Conservation (phyloP, 2,888 invertebrate species). For the Fissipunctia ypsillon region DNA sequence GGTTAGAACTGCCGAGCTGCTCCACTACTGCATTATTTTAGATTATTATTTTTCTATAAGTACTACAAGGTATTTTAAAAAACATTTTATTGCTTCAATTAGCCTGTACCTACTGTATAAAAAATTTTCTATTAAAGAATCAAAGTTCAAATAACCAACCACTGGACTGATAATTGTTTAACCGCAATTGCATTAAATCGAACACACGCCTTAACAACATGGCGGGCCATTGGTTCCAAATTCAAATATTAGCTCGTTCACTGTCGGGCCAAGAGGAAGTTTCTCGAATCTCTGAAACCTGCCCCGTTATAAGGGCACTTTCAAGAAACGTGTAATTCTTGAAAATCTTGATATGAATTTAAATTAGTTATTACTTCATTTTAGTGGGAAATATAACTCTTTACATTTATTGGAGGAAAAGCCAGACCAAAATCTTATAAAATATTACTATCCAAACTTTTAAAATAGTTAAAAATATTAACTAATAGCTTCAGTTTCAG, state of each 20-base stretch:
- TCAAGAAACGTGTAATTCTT: not conserved
- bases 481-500: too few relatives aligned
- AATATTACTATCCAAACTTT: not conserved
- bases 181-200: not conserved
- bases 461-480: not conserved
- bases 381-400: not conserved
- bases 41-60: too few relatives aligned
- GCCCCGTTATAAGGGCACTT: conserved; percentile 3
- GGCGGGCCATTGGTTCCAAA: conserved; percentile 54
- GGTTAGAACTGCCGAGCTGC: too few relatives aligned
- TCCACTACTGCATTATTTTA: too few relatives aligned
- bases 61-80: too few relatives aligned
- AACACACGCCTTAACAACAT: conserved; percentile 55
- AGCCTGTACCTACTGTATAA: too few relatives aligned
- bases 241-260: conserved; percentile 63
- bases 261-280: conserved; percentile 26
- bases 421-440: not conserved
- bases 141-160: not conserved
- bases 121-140: not conserved
- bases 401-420: not conserved
- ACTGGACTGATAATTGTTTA: not conserved
- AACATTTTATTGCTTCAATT: too few relatives aligned
- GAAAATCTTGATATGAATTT: conserved; percentile 4
- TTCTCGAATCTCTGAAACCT: conserved; percentile 27
- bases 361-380: not conserved